Conservation (phyloP, 2,797 vertebrate species). For the Podarcis lilfordi region DNA sequence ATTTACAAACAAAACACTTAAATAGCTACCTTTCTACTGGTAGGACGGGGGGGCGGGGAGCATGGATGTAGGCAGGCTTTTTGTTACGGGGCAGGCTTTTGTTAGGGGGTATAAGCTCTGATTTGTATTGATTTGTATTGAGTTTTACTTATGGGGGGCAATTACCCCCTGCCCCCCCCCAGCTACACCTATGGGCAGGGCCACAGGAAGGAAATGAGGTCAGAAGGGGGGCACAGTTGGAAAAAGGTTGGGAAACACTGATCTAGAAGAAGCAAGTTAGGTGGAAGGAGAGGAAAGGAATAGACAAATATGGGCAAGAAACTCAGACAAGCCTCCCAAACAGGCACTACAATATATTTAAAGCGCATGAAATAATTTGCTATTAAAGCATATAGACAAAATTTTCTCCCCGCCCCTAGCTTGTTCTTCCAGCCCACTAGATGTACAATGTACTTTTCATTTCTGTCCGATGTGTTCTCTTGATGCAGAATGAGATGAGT, state of each 20-base stretch:
- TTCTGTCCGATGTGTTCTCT: neutral
- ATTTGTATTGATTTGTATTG: neutral
- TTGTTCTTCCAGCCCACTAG: neutral
- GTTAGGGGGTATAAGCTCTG: neutral
- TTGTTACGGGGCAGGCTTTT: too few species aligned
- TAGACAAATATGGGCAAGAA: neutral
- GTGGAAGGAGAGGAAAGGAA: neutral
- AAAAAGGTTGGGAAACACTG: neutral
- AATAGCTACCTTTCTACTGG: too few species aligned
- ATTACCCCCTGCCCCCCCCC: neutral
- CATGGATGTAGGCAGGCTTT: too few species aligned
- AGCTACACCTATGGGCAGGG: too few species aligned
- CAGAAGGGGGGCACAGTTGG: neutral
- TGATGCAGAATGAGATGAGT: constrained; percentile 1
- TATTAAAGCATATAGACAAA: neutral
- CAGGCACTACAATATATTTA: neutral
- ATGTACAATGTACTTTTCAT: neutral
- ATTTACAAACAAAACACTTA: too few species aligned
- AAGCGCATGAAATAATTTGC: neutral
- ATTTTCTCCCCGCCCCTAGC: neutral
- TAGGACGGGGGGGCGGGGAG: too few species aligned
- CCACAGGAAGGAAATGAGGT: too few species aligned
- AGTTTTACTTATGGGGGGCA: neutral
- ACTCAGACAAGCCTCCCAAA: neutral
- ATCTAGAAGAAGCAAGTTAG: neutral